Conservation (phyloP, 2,797 vertebrate genomes). For the Myotis vivesi region DNA sequence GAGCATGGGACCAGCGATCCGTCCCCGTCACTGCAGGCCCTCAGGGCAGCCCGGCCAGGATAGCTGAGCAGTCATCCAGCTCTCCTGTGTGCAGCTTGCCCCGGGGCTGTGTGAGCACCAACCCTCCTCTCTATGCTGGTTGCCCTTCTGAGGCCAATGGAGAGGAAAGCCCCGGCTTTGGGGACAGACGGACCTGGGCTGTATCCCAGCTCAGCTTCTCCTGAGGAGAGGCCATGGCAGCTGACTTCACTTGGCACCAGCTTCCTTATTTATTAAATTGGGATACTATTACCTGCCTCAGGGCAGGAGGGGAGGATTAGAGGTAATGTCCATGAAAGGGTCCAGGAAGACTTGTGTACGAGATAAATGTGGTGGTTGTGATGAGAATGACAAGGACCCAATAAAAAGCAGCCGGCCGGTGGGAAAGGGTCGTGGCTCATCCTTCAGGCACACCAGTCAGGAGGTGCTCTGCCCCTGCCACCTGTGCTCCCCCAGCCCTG, state of each 20-base stretch:
- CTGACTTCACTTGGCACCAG: background rate
- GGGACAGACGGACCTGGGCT: background rate
- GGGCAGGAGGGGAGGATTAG: background rate
- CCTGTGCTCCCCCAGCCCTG: background rate
- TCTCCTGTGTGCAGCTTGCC: background rate
- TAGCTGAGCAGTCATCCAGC: background rate
- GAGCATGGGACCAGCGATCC: background rate
- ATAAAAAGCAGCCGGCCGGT: background rate
- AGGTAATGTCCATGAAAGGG: background rate
- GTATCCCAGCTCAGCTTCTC: background rate
- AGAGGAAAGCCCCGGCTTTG: background rate
- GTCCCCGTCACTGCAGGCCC: background rate
- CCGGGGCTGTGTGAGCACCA: background rate
- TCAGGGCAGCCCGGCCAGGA: background rate
- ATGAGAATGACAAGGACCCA: background rate
- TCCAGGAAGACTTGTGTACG: background rate
- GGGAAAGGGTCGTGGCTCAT: background rate
- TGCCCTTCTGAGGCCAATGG: background rate
- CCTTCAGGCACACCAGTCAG: background rate
- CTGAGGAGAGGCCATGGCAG: background rate
- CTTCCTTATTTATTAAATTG: background rate
- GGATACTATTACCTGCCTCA: background rate
- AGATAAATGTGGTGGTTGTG: background rate
- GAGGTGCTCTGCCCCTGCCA: background rate
- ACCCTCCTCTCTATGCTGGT: background rate